Evolutionary conservation across 1,140 invertebrate genomes (phyloP).

Genomic region (Coptotermes formosanus): DNA sequence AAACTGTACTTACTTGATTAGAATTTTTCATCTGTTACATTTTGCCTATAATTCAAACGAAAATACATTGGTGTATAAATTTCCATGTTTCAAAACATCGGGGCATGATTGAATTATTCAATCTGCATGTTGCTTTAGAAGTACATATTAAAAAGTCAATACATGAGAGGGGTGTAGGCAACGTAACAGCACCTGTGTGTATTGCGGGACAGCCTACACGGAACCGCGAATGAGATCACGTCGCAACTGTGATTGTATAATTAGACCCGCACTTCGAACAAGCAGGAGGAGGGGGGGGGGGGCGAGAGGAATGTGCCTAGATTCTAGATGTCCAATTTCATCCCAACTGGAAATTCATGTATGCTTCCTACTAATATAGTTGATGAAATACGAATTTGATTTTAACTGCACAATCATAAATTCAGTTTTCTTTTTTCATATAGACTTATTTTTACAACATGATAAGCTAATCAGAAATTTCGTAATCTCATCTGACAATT

Average conservation of each 20-base stretch:
- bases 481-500: too few species aligned
- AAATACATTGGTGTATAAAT: not conserved
- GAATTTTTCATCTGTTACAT: not conserved
- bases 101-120: conserved; percentile 10
- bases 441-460: not conserved
- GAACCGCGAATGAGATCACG: conserved; percentile 7
- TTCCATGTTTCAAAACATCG: not conserved
- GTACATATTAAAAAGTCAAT: not conserved
- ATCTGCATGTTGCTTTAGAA: not conserved
- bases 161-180: not conserved
- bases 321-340: not conserved
- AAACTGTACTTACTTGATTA: not conserved
- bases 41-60: not conserved
- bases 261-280: not conserved
- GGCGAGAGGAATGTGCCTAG: not conserved
- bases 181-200: not conserved
- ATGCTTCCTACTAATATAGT: not conserved
- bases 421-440: not conserved
- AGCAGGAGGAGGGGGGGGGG: not conserved
- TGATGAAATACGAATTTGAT: conserved; percentile 11
- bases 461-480: too few species aligned
- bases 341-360: not conserved
- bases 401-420: not conserved
- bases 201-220: not conserved
- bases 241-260: conserved; percentile 5